Conservation (phyloP, 1,140 invertebrate genomes). For the Ptiloglossa arizonensis region DNA sequence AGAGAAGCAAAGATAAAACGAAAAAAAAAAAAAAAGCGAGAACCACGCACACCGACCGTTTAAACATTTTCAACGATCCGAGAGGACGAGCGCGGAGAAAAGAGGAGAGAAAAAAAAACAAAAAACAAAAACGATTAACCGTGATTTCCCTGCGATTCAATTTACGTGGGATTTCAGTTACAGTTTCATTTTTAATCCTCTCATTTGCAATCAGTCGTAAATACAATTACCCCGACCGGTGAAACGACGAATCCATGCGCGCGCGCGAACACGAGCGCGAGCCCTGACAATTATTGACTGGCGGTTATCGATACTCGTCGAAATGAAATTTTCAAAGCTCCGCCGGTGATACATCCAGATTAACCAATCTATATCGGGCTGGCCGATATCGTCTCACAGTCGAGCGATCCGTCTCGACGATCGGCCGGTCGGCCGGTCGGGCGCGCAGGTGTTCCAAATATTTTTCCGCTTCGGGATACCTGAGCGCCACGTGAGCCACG, state of each 20-base stretch:
- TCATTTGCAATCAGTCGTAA: slow-evolving; percentile 32
- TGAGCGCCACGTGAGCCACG: slow-evolving; percentile 27
- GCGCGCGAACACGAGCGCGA: no score
- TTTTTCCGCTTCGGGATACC: slow-evolving; percentile 48
- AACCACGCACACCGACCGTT: no score
- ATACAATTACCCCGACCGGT: slow-evolving; percentile 25
- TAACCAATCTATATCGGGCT: background rate
- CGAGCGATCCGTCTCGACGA: slow-evolving; percentile 17
- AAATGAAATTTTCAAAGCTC: slow-evolving; percentile 30
- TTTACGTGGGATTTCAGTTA: slow-evolving; percentile 14
- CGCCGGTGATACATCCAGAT: background rate
- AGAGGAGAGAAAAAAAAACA: background rate
- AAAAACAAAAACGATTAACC: background rate
- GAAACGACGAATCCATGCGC: background rate
- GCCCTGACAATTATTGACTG: slow-evolving; percentile 33
- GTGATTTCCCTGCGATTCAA: background rate
- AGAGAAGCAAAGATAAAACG: no score
- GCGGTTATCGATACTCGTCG: slow-evolving; percentile 7
- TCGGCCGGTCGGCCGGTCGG: slow-evolving; percentile 28
- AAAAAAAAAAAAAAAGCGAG: background rate
- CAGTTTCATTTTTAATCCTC: slow-evolving; percentile 39
- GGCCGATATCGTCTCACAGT: background rate
- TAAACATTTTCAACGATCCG: background rate
- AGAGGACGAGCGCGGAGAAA: no score
- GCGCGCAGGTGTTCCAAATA: slow-evolving; percentile 62